These are phyloP conservation scores for Corythornis cristatus DNA, from an alignment of 2,113 vertebrate genomes.

Conservation along the genomic window DNA sequence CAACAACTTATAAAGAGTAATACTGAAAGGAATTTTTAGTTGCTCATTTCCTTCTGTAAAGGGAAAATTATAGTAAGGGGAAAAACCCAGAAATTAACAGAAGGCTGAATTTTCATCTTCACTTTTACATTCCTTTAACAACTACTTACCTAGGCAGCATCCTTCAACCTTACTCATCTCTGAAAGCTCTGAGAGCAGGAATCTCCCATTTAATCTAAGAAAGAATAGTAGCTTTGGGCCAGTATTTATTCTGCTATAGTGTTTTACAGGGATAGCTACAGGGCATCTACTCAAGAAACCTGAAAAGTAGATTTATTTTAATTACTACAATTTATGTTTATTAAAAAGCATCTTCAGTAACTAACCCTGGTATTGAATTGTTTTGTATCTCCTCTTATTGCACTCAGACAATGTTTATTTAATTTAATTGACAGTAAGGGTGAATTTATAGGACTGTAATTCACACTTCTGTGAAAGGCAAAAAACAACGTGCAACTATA, in stretches of 20 bases:
- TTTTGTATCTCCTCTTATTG: conserved; percentile 53
- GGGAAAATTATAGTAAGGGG: not conserved
- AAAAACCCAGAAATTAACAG: not conserved
- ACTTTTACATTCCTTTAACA: not conserved
- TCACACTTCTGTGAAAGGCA: not conserved
- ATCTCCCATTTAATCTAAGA: not conserved
- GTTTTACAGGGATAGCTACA: not conserved
- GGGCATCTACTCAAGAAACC: not conserved
- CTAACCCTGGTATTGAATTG: conserved; percentile 39
- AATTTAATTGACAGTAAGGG: conserved; percentile 55
- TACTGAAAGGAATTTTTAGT: not conserved
- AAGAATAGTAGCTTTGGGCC: not conserved
- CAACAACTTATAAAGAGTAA: not conserved
- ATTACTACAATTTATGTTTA: conserved; percentile 47
- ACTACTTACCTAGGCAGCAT: not conserved
- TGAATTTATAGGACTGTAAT: conserved; percentile 33
- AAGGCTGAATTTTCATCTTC: not conserved
- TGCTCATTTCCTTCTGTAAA: not conserved
- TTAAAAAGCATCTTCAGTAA: conserved; percentile 33
- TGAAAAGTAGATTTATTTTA: conserved; percentile 41
- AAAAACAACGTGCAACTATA: not conserved
- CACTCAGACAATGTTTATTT: conserved; percentile 38
- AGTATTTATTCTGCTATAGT: not conserved
- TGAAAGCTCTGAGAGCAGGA: not conserved
- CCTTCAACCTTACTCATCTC: not conserved